These are phyloP conservation scores for Tupaia tana DNA, from an alignment of 2,113 vertebrate genomes.

Conservation along the genomic window DNA sequence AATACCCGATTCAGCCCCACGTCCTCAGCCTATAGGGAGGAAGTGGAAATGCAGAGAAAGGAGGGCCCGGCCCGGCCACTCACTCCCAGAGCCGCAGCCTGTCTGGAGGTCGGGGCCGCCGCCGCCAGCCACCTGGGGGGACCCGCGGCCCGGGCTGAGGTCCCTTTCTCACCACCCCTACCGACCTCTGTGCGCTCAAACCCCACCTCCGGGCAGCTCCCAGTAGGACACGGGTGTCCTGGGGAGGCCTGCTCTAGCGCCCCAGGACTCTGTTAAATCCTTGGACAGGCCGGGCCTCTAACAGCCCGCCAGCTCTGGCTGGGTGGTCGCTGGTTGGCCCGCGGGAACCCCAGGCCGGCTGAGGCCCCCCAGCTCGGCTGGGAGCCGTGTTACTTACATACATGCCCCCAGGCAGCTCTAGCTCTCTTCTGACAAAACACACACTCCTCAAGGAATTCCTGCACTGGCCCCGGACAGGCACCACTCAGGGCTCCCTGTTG, in stretches of 20 bases:
- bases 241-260: too few species aligned
- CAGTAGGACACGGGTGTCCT: not conserved
- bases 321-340: too few species aligned
- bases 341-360: not conserved
- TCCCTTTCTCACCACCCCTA: not conserved
- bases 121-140: not conserved
- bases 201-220: not conserved
- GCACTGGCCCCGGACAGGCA: not conserved
- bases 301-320: not conserved
- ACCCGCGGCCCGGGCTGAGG: not conserved
- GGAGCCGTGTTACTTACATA: not conserved
- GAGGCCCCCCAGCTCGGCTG: not conserved
- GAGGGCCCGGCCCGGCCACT: not conserved
- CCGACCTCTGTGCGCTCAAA: not conserved
- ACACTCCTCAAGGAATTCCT: not conserved
- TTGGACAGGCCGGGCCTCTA: not conserved
- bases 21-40: not conserved
- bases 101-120: not conserved
- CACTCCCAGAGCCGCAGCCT: not conserved
- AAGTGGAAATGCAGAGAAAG: not conserved
- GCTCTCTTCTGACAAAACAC: not conserved
- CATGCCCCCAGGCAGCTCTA: not conserved
- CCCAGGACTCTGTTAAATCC: too few species aligned
- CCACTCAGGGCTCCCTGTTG: not conserved
- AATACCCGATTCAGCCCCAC: not conserved